Evolutionary conservation across 1,140 invertebrate genomes (phyloP).

Genomic region (Caenorhabditis briggsae): DNA sequence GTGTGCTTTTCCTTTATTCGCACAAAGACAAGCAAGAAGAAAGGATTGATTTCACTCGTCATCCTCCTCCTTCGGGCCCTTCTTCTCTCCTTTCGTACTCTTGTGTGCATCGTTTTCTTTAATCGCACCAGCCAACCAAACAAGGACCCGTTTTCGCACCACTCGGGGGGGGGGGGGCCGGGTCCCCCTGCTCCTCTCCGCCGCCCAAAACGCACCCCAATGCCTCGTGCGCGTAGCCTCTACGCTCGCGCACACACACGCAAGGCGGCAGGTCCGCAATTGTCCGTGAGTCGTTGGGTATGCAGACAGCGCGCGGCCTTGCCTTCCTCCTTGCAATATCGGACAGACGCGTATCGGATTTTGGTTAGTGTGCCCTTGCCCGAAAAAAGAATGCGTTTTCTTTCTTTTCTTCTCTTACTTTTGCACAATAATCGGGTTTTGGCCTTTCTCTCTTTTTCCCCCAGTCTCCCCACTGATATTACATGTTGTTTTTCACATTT

Average conservation of each 20-base stretch:
- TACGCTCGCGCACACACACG: too few relatives aligned
- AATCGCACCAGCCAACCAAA: conserved; percentile 40
- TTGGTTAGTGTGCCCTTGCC: conserved; percentile 52
- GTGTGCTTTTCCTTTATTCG: background rate
- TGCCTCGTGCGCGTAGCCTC: too few relatives aligned
- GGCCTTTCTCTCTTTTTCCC: background rate
- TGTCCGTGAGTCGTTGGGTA: background rate
- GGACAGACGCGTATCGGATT: conserved; percentile 41
- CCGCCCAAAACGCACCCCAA: background rate
- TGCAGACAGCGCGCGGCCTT: conserved; percentile 1
- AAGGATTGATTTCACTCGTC: conserved; percentile 46
- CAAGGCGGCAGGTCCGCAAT: conserved; percentile 9
- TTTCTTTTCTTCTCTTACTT: conserved; percentile 47
- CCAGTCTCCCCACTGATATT: background rate
- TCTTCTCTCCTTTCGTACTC: background rate
- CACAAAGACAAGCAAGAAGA: background rate
- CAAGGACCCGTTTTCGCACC: conserved; percentile 42
- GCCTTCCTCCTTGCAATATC: background rate
- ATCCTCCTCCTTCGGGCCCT: too few relatives aligned
- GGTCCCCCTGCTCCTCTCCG: background rate
- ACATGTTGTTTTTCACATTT: background rate
- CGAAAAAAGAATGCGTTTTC: conserved; percentile 39
- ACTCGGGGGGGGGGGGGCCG: background rate
- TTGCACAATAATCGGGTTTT: conserved; percentile 29
- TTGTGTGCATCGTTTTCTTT: conserved; percentile 9